Evolutionary conservation across 2,888 invertebrate genomes (phyloP), one percentile per base, ranked within the genome.

Genomic region (Yponomeuta evonymella): DNA sequence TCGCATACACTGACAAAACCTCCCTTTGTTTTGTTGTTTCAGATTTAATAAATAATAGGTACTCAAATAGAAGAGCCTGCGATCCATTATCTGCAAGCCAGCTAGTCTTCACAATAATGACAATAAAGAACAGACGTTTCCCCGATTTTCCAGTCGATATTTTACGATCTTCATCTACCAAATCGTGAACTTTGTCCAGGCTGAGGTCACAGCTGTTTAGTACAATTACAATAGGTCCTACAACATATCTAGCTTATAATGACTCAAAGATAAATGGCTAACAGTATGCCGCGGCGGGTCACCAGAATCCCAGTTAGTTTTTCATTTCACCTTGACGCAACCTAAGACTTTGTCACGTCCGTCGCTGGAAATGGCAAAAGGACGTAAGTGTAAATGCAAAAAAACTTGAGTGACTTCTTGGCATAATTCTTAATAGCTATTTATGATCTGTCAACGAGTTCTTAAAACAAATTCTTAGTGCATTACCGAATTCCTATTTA

Each of bases 191-290:
- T 92, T 88, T 90, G 89, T 87, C 85, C 89, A 78, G 76, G 76
- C 79, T 90, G 88, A 91, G 91, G 91, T 92, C 90, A 90, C 83
- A 87, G 86, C 81, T 90, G 84, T 87, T 90, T 89, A 90, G 87
- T 87, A 84, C 88, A 84, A 85, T 86, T 83, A 90, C 87, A 89
- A 89, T 89, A 88, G 86, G 51, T 58, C 51, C 51, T 58, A 58
- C 51, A 15, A 58, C 51, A 58, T 5, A 8, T 15, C 51, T 15
- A 12, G 51, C 51, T 12, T 58, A 58, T 15, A 15, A 12, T 3
- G 51, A 58, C 15, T 1, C 51, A 2, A 58, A 12, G 12, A 15
- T 12, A 4, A 15, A 58, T 15, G 12, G 51, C 15, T 58, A 15
- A 15, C 4, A 15, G 1, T 58, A 58, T 58, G 51, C 51, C 15